These are phyloP conservation scores for Florisuga fusca DNA, from an alignment of 2,797 vertebrate genomes.

Conservation along the genomic window DNA sequence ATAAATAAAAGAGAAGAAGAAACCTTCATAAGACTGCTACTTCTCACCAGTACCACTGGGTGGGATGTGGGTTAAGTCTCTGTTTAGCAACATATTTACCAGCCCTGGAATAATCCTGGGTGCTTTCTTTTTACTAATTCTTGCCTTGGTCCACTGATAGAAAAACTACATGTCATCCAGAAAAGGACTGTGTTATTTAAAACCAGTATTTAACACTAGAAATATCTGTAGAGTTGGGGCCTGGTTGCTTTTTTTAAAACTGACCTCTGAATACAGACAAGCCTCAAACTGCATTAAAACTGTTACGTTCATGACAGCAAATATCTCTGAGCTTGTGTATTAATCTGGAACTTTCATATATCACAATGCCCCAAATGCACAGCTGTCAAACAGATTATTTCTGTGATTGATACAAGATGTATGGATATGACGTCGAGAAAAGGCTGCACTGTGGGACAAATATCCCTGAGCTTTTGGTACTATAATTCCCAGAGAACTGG, in stretches of 20 bases:
- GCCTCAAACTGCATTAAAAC: slow-evolving; percentile 39
- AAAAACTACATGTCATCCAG: not conserved
- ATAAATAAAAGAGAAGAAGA: not conserved
- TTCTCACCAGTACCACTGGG: not conserved
- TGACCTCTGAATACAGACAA: slow-evolving; percentile 3
- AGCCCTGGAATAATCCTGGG: not conserved
- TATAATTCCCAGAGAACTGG: slow-evolving; percentile 28
- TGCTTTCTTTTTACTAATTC: not conserved
- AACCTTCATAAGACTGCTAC: not conserved
- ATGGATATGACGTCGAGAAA: slow-evolving; percentile 52
- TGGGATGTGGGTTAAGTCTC: not conserved
- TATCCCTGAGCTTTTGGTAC: slow-evolving; percentile 37
- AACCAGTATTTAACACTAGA: not conserved
- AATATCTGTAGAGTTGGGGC: not conserved
- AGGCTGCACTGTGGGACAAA: slow-evolving; percentile 51
- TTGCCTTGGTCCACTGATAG: not conserved
- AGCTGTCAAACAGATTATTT: slow-evolving; percentile 71
- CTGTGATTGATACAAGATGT: slow-evolving; percentile 52
- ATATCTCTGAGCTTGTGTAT: slow-evolving; percentile 38
- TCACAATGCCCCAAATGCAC: slow-evolving; percentile 45
- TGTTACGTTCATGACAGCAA: slow-evolving; percentile 42
- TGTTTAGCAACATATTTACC: not conserved
- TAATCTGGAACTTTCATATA: slow-evolving; percentile 49
- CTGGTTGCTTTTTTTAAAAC: not conserved
- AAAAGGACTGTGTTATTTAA: not conserved